Base-by-base conservation (phyloP, 2,113 vertebrate genomes). In the Cisticola juncidis region DNA sequence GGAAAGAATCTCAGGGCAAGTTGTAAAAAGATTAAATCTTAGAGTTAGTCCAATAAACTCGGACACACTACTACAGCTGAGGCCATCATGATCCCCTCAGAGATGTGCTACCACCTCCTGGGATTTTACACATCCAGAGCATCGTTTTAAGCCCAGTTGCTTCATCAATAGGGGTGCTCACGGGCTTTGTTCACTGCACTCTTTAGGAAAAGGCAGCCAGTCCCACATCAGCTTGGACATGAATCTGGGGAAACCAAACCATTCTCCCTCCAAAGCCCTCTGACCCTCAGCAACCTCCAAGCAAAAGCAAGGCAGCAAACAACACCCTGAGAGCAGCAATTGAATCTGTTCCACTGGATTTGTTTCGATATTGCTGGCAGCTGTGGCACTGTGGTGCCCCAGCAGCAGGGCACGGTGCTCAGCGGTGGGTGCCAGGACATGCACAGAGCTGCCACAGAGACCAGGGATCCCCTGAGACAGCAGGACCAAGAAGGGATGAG, bases 381-480 rank as follows among this genome's bases (percentile, higher is more conserved):
- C 31, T 38, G 6, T 22, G 22, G 22, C 64, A 5, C 36, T 4
- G 33, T 5, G 6, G 36, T 69, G 65, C 11, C 29, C n/a, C 74
- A 42, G 53, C 44, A 78, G 57, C 77, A 20, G 42, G 19, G 38
- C 4, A 2, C 25, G 3, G 29, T 48, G 60, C 79, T 53, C 65
- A 24, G 5, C 19, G 5, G 14, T 26, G 40, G 33, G 35, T 20
- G 9, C 47, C 38, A 70, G 51, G 24, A 26, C 44, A 40, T 5
- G 38, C 1, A 1, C 42, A 0, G 0, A 76, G 35, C 35, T 77
- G 62, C 36, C 53, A 47, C 1, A 3, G 31, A 60, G 21, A n/a
- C 21, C 64, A 53, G 50, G 1, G 0, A 19, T 21, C 29, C 40
- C 50, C 40, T n/a, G n/a, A 9, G 40, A 48, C 45, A 40, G 60